phyloP scores from a whole-genome alignment of 2,113 vertebrate species.

The Notarius quadriscutis region DNA sequence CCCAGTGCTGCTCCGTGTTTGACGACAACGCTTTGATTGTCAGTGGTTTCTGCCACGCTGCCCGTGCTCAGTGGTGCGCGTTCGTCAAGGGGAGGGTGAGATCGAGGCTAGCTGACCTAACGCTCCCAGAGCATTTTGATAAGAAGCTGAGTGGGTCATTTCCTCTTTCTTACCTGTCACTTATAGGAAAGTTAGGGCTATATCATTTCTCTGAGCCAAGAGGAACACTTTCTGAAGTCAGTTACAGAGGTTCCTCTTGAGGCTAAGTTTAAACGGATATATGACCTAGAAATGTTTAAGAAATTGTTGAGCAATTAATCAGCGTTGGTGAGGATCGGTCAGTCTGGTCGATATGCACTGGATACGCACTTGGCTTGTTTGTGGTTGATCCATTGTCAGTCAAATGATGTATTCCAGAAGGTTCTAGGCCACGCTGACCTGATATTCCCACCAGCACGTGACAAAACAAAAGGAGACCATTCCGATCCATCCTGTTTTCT shows the following conservation, averaged over 20 bases:
- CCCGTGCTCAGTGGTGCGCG: constrained; percentile 44
- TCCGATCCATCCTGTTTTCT: background rate
- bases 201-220: background rate
- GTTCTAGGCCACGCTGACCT: background rate
- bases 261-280: background rate
- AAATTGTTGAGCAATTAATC: background rate
- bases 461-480: background rate
- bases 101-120: background rate
- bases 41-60: constrained; percentile 47
- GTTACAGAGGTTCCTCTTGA: background rate
- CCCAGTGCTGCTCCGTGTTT: constrained; percentile 46
- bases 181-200: constrained; percentile 51
- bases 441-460: background rate
- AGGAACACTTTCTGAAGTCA: background rate
- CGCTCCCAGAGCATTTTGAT: constrained; percentile 26
- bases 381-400: background rate
- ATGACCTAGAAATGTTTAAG: background rate
- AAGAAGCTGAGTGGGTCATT: constrained; percentile 44
- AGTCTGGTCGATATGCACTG: background rate
- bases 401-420: background rate
- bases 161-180: constrained; percentile 61
- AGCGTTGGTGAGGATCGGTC: background rate
- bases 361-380: too few relatives aligned
- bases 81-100: constrained; percentile 36
- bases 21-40: constrained; percentile 52